Conservation (phyloP, 2,888 invertebrate species). For the Tachystola acroxantha region DNA sequence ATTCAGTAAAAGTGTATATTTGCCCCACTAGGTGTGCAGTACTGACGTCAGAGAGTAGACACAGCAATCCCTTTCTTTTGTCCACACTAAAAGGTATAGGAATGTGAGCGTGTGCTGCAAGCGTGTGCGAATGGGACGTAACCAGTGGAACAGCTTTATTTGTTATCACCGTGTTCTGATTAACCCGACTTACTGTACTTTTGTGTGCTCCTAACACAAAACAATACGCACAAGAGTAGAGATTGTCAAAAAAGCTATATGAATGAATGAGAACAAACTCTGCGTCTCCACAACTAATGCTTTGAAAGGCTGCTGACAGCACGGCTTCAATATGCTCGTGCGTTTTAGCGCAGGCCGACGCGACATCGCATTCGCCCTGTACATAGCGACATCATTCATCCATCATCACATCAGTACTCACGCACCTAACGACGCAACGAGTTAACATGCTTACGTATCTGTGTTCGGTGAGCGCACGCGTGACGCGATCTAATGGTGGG, state of each 20-base stretch:
- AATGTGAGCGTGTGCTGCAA: constrained; percentile 71
- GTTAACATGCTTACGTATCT: constrained; percentile 56
- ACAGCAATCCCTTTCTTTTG: constrained; percentile 73
- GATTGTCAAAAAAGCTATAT: constrained; percentile 3
- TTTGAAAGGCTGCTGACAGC: constrained; percentile 53
- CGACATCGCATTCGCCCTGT: constrained; percentile 33
- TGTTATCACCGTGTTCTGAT: constrained; percentile 27
- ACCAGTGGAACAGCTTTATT: constrained; percentile 26
- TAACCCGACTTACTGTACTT: neutral
- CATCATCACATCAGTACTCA: constrained; percentile 30
- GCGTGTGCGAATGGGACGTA: constrained; percentile 47
- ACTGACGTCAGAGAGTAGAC: constrained; percentile 76
- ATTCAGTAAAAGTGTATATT: constrained; percentile 58
- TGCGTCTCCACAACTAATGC: constrained; percentile 54
- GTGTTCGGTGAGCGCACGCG: constrained; percentile 17
- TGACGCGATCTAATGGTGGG: constrained; percentile 16
- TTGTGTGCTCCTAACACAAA: constrained; percentile 1
- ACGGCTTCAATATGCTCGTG: constrained; percentile 52
- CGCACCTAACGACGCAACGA: constrained; percentile 34
- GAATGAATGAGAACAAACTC: constrained; percentile 33
- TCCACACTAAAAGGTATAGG: constrained; percentile 75
- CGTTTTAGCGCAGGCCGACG: constrained; percentile 24
- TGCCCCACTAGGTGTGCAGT: constrained; percentile 74
- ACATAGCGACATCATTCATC: constrained; percentile 35
- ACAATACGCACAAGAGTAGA: constrained; percentile 2